These are phyloP conservation scores for Drosophila infuscata DNA, from an alignment of 2,888 invertebrate genomes.

Conservation along the genomic window DNA sequence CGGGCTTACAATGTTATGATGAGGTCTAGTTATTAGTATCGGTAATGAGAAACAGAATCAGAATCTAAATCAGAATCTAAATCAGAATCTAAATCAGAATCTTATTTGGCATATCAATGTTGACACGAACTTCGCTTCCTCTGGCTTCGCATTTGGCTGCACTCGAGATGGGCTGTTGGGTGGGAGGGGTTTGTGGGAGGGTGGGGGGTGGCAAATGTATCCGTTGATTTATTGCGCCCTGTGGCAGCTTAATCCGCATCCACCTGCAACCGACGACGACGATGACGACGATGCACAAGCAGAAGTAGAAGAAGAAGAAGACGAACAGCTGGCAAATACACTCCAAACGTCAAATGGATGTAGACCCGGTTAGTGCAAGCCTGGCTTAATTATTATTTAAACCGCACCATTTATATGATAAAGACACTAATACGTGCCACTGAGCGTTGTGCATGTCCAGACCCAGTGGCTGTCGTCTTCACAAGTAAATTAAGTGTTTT, in stretches of 20 bases:
- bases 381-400: conserved; percentile 77
- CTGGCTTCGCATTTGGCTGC: conserved; percentile 67
- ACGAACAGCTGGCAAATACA: conserved; percentile 39
- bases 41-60: conserved; percentile 38
- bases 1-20: not conserved
- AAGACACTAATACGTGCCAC: conserved; percentile 74
- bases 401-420: conserved; percentile 81
- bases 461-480: conserved; percentile 17
- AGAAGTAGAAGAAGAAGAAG: conserved; percentile 1
- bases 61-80: conserved; percentile 3
- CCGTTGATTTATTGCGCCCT: conserved; percentile 68
- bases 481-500: conserved; percentile 40
- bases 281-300: not conserved
- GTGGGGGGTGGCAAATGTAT: conserved; percentile 51
- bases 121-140: conserved; percentile 50
- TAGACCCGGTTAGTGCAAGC: conserved; percentile 23
- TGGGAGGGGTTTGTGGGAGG: not conserved
- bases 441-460: conserved; percentile 73
- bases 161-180: conserved; percentile 6
- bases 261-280: conserved; percentile 44
- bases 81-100: conserved; percentile 9
- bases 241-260: conserved; percentile 52
- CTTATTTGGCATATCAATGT: conserved; percentile 56
- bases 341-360: conserved; percentile 17
- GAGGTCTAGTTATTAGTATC: conserved; percentile 6